Evolutionary conservation across 2,888 invertebrate species (phyloP).

Genomic region (Pyralis farinalis): DNA sequence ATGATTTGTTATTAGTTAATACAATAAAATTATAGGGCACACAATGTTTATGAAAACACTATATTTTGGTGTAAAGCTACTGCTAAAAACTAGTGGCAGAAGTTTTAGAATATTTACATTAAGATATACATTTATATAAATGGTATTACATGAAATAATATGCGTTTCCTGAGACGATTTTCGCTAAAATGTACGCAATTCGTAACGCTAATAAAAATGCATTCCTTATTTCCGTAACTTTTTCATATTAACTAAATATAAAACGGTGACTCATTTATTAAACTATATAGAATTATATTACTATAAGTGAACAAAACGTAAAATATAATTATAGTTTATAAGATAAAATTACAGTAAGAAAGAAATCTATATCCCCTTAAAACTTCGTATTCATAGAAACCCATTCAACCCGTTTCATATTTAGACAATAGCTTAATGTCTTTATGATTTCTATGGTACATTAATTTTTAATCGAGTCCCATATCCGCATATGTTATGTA

Average conservation of each 20-base stretch:
- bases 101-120: constrained; percentile 33
- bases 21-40: constrained; percentile 46
- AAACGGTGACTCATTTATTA: constrained; percentile 7
- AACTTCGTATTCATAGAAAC: too few species aligned
- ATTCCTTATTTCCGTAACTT: constrained; percentile 12
- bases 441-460: neutral
- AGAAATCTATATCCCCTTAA: too few species aligned
- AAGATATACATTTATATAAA: constrained; percentile 1
- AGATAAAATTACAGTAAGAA: too few species aligned
- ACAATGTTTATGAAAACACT: constrained; percentile 40
- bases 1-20: constrained; percentile 33
- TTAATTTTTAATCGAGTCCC: neutral
- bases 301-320: neutral
- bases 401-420: constrained; percentile 1
- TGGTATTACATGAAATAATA: too few species aligned
- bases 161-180: too few species aligned
- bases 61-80: constrained; percentile 79
- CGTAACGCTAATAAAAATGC: constrained; percentile 16
- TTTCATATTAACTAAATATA: constrained; percentile 11
- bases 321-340: neutral
- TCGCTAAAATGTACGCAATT: neutral
- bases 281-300: neutral
- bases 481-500: too few species aligned
- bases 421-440: neutral
- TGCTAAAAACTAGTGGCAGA: constrained; percentile 66